These are phyloP conservation scores for Epizoanthus fatuus DNA, from an alignment of 92 coral and sea anemone genomes.

Conservation along the genomic window DNA sequence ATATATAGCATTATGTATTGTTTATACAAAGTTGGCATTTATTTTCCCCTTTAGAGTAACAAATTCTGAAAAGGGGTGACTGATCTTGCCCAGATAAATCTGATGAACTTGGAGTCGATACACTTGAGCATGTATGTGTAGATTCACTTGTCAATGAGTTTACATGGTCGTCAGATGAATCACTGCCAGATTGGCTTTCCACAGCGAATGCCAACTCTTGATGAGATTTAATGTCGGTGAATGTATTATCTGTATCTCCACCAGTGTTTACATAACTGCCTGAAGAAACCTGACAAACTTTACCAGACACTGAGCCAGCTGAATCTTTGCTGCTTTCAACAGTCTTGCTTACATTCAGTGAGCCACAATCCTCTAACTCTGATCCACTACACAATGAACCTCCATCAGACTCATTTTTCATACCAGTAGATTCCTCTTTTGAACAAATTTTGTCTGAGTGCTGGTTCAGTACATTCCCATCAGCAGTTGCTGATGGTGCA, in stretches of 20 bases:
- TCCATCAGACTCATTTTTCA: not conserved
- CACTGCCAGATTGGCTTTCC: not conserved
- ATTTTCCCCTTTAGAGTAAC: too few relatives aligned
- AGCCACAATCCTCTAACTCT: not conserved
- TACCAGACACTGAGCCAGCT: not conserved
- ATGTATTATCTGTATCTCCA: not conserved
- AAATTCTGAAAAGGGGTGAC: too few relatives aligned
- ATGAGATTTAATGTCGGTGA: not conserved
- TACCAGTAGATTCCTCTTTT: not conserved
- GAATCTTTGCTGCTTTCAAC: not conserved
- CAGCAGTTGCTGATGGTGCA: not conserved
- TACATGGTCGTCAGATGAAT: not conserved
- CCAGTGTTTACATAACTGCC: not conserved
- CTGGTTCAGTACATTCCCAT: not conserved
- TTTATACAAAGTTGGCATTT: too few relatives aligned
- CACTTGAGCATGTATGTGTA: conserved; percentile 11
- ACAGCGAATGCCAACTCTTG: not conserved
- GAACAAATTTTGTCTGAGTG: not conserved
- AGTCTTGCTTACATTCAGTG: not conserved
- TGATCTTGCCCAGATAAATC: too few relatives aligned
- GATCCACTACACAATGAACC: not conserved
- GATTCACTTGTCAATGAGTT: not conserved
- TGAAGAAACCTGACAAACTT: not conserved
- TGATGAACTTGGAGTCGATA: too few relatives aligned
- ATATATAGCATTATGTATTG: too few relatives aligned